phyloP scores from a whole-genome alignment of 2,888 invertebrate species.

The Strigamia crassipes region DNA sequence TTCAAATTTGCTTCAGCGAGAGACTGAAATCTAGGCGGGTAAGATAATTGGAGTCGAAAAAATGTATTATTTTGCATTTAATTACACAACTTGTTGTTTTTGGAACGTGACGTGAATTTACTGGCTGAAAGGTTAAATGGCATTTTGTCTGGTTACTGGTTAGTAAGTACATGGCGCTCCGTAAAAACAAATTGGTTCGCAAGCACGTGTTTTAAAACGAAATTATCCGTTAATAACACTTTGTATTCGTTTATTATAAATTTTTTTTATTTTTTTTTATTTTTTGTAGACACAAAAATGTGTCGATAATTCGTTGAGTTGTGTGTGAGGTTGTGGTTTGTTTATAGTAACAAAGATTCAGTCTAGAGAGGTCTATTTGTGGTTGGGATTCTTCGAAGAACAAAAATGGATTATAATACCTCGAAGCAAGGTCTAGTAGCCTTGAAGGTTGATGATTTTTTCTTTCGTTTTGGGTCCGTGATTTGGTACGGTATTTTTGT shows the following conservation, averaged over 20 bases:
- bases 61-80: no score
- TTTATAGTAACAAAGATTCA: conserved; percentile 3
- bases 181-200: neutral
- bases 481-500: neutral
- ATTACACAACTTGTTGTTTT: neutral
- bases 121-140: neutral
- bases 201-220: neutral
- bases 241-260: neutral
- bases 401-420: conserved; percentile 25
- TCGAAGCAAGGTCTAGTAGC: neutral
- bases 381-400: neutral
- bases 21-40: no score
- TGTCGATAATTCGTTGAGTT: neutral
- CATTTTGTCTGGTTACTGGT: neutral
- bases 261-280: neutral
- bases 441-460: neutral
- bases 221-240: neutral
- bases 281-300: neutral
- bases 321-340: neutral
- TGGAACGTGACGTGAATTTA: neutral
- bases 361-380: neutral
- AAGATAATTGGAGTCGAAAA: no score
- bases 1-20: no score
- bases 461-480: neutral
- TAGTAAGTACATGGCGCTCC: neutral